Conservation (phyloP, 2,113 vertebrate genomes). For the Brienomyrus longianalis region DNA sequence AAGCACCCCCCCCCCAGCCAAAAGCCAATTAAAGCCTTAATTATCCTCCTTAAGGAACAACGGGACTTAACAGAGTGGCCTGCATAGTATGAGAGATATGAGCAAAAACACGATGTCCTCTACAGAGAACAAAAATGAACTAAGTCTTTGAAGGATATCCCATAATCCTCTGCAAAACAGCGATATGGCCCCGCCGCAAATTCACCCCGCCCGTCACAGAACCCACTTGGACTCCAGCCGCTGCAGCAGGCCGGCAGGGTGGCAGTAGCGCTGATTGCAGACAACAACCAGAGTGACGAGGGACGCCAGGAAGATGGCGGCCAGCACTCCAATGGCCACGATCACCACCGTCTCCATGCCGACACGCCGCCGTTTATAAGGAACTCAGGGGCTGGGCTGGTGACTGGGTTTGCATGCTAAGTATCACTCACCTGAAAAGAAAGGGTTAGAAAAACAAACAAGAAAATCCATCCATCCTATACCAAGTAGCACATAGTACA, state of each 20-base stretch:
- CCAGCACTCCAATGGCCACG: conserved; percentile 87
- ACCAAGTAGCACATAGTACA: neutral
- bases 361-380: conserved; percentile 25
- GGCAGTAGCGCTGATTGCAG: conserved; percentile 89
- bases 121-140: neutral
- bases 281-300: conserved; percentile 87
- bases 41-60: neutral
- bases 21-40: neutral
- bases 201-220: rapidly evolving
- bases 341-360: conserved; percentile 95
- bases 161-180: neutral
- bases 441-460: neutral
- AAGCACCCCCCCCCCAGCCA: neutral
- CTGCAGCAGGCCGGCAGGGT: conserved; percentile 72
- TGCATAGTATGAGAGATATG: neutral
- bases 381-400: conserved; percentile 10
- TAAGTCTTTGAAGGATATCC: neutral
- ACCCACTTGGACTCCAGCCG: conserved; percentile 88
- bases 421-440: conserved; percentile 47
- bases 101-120: neutral
- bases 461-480: neutral
- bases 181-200: neutral
- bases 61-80: neutral
- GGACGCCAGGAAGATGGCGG: conserved; percentile 91
- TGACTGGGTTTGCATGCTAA: conserved; percentile 30